Evolutionary conservation across 2,888 invertebrate genomes (phyloP).

Genomic region (Micropterix aruncella): DNA sequence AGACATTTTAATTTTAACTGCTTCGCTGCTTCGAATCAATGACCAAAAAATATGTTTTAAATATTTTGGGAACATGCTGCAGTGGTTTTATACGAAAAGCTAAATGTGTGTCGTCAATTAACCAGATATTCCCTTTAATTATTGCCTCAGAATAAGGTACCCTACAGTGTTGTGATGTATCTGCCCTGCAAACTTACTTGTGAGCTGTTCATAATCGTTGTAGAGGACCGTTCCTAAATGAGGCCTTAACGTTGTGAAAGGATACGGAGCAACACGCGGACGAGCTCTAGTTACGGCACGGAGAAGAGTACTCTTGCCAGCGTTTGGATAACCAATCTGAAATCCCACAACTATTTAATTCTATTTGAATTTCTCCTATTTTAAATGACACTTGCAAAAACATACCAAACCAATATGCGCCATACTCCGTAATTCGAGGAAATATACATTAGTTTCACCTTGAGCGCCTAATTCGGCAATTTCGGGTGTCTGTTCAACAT

Average conservation of each 20-base stretch:
- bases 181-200: constrained; percentile 41
- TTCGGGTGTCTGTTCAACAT: constrained; percentile 63
- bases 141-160: too few species aligned
- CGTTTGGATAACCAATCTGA: constrained; percentile 77
- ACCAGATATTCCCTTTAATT: too few species aligned
- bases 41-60: too few species aligned
- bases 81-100: too few species aligned
- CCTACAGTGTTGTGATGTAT: too few species aligned
- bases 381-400: too few species aligned
- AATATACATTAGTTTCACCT: constrained; percentile 64
- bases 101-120: too few species aligned
- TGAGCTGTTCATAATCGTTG: constrained; percentile 77
- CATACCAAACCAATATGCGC: constrained; percentile 78
- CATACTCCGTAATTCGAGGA: constrained; percentile 79
- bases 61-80: too few species aligned
- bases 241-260: constrained; percentile 84
- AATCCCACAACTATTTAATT: too few species aligned
- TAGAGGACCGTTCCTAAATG: constrained; percentile 81
- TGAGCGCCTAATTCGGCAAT: constrained; percentile 76
- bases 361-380: too few species aligned
- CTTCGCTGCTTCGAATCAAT: too few species aligned
- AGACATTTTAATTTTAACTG: too few species aligned
- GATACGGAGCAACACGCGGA: constrained; percentile 84
- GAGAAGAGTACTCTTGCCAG: constrained; percentile 85
- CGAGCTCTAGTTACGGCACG: constrained; percentile 73